A percentile compares a stretch with the other conserved stretches of the same genome.
These are phyloP conservation scores for Phalacrocorax aristotelis DNA, from an alignment of 2,113 vertebrate species.

Conservation along the genomic window DNA sequence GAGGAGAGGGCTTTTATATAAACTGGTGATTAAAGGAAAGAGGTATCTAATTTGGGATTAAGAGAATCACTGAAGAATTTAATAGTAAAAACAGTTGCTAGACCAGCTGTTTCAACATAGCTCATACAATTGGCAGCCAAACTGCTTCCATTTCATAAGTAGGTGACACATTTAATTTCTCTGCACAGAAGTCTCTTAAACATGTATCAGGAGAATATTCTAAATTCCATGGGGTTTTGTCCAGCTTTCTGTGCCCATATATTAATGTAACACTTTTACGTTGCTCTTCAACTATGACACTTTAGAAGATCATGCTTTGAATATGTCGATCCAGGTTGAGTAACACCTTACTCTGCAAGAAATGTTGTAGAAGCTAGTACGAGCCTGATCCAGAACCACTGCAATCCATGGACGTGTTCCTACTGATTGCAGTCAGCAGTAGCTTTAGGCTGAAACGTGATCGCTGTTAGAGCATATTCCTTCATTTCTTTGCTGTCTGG, in stretches of 20 bases:
- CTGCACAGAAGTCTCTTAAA: conserved; percentile 37
- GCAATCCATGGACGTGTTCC: not conserved
- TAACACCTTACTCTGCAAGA: not conserved
- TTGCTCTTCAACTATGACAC: not conserved
- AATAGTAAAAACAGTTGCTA: conserved; percentile 35
- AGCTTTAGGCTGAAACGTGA: not conserved
- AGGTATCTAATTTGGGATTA: conserved; percentile 46
- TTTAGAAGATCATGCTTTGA: not conserved
- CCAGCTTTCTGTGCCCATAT: not conserved
- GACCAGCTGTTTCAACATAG: conserved; percentile 50
- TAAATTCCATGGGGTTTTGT: conserved; percentile 8
- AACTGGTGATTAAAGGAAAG: conserved; percentile 39
- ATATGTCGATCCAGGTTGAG: not conserved
- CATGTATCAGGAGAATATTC: conserved; percentile 33
- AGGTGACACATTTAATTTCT: conserved; percentile 67
- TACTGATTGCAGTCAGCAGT: not conserved
- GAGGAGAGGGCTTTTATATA: conserved; percentile 19
- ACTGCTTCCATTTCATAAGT: conserved; percentile 20
- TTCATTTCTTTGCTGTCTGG: not conserved
- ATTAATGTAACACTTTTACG: not conserved
- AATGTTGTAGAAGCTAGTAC: not conserved
- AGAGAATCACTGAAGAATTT: conserved; percentile 39
- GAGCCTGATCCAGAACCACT: not conserved
- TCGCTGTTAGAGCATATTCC: not conserved
- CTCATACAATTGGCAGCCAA: conserved; percentile 19